Percentiles rank a stretch among this genome's conserved stretches.
Evolutionary conservation across 2,113 vertebrate species (phyloP).

Genomic region (Amazona vittata): DNA sequence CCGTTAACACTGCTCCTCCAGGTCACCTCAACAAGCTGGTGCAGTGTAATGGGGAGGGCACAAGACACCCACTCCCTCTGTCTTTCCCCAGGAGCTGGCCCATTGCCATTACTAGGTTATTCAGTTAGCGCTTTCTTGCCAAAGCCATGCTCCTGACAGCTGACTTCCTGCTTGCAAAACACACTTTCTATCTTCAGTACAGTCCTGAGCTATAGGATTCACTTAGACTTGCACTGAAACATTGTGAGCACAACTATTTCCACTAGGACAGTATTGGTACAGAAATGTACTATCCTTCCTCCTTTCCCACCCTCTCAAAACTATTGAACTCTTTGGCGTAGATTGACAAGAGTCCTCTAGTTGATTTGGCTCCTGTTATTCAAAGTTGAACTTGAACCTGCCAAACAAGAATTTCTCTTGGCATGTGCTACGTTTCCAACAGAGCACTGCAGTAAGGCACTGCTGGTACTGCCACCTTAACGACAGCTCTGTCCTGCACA

Average conservation of each 20-base stretch:
- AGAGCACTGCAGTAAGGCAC: background rate
- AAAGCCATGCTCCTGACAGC: background rate
- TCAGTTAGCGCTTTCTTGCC: background rate
- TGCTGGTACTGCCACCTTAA: background rate
- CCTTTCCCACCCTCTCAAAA: background rate
- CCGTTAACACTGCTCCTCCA: background rate
- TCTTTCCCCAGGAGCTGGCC: background rate
- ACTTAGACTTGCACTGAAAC: background rate
- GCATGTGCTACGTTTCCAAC: fast-evolving
- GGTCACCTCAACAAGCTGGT: background rate
- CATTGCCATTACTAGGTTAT: fast-evolving
- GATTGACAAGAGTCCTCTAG: background rate
- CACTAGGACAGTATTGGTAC: background rate
- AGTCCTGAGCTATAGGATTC: background rate
- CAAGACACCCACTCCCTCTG: background rate
- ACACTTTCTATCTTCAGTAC: background rate
- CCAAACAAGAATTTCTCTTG: background rate
- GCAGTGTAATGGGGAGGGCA: fast-evolving
- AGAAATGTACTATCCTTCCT: background rate
- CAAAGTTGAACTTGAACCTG: background rate
- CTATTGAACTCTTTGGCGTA: background rate
- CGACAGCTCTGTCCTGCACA: background rate
- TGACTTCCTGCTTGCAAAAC: background rate
- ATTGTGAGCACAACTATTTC: background rate
- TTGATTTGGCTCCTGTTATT: background rate